Conservation (phyloP, 2,888 invertebrate genomes). For the Scaptomyza parva region DNA sequence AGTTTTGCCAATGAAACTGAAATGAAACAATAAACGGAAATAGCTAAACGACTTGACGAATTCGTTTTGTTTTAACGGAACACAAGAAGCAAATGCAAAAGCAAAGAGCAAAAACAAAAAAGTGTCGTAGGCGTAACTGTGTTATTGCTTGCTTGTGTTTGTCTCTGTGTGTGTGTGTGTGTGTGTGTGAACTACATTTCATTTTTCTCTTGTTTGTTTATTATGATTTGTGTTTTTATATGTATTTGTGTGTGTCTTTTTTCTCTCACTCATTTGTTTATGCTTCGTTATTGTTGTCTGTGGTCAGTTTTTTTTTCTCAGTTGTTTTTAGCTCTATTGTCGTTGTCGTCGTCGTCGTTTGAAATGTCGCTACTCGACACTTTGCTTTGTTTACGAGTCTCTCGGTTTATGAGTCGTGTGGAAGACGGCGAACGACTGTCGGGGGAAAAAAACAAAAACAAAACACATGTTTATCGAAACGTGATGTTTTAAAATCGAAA, state of each 20-base stretch:
- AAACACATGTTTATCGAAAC: conserved; percentile 23
- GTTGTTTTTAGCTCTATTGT: conserved; percentile 32
- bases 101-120: conserved; percentile 21
- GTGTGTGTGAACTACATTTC: conserved; percentile 48
- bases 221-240: conserved; percentile 38
- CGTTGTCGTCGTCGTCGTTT: too few relatives aligned
- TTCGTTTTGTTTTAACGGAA: conserved; percentile 6
- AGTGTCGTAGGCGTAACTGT: conserved; percentile 29
- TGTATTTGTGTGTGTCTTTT: conserved; percentile 15
- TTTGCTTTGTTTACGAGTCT: conserved; percentile 39
- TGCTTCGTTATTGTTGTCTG: conserved; percentile 32
- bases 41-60: conserved; percentile 12
- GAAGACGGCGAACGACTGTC: neutral
- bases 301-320: conserved; percentile 43
- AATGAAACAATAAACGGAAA: conserved; percentile 36
- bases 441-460: too few relatives aligned
- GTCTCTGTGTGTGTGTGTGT: conserved; percentile 4
- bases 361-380: conserved; percentile 27
- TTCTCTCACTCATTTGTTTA: conserved; percentile 40
- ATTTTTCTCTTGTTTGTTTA: conserved; percentile 39
- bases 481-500: conserved; percentile 2
- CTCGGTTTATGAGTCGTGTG: conserved; percentile 6
- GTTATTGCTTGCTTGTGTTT: neutral
- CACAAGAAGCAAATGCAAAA: conserved; percentile 27
- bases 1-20: conserved; percentile 17